Evolutionary conservation across 1,140 invertebrate genomes (phyloP), one percentile per base, ranked within the genome.

Genomic region (Panagrolaimus sp.): DNA sequence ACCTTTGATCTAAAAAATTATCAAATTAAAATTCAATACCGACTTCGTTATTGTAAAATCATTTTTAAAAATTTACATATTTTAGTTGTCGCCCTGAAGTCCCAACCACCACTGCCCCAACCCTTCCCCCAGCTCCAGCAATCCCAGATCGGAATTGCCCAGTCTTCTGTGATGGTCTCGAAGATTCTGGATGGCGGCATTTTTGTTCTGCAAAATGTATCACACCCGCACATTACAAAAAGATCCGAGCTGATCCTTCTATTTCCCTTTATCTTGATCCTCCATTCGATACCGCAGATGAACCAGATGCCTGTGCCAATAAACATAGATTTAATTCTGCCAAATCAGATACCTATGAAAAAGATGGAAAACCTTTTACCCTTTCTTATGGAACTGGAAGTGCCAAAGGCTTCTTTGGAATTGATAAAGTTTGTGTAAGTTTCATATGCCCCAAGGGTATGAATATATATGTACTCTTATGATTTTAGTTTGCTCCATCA

Each of bases 311-410:
- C 15, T 65, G 63, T 43, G 32, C 21, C 15, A 67, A 48, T 21
- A 67, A 67, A 8, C 66, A 63, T 44, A 15, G 45, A 3, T 71
- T 63, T 45, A 64, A 68, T 45, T 45, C 44, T 21, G 52, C 28
- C 15, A 44, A 45, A 4, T 73, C 72, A 5, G 43, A 46, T 10
- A 73, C 72, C 8, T 73, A 73, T 24, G 44, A 43, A 26, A 24
- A 43, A 10, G 65, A 72, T 26, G 70, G 70, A 38, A 52, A 48
- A 44, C 48, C 58, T 44, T 73, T 67, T 47, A 43, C 45, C 5
- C 68, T 73, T 52, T 43, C 64, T 4, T 73, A 73, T 63, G 72
- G 66, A 17, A 71, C 43, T 58, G 72, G 72, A 38, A 58, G 48
- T 65, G 70, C 69, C 10, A 65, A 73, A 6, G 72, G 72, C 7